Evolutionary conservation across 2,888 invertebrate species (phyloP), one percentile per base, ranked within the genome.

Genomic region (Perdita meconis): DNA sequence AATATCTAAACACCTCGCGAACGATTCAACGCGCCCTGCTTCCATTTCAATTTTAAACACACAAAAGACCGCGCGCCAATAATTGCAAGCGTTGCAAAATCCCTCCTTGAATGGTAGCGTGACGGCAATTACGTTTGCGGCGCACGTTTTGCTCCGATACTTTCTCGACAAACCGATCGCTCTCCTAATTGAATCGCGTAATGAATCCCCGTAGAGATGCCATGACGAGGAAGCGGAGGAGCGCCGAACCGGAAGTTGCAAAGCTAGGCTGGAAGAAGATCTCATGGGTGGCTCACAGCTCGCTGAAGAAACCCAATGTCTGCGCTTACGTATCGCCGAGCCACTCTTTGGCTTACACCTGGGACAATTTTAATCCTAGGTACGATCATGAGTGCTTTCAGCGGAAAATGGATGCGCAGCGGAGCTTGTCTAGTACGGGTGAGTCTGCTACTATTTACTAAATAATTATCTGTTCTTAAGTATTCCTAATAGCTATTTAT

Each of bases 191-290:
- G 51, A 51, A 40, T 68, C 24, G 44, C 34, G 40, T 19, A 8
- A n/a, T 42, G 50, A 59, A 1, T 40, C 19, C 5, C 12, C 30
- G 10, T 26, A 80, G 73, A 63, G 19, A 73, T 75, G 61, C 67
- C 63, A 87, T 82, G 86, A 72, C 63, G 60, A 76, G 81, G 36
- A 83, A 73, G 63, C 82, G 72, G 56, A 84, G 69, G 51, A 82
- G 78, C 64, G 64, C 67, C 26, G 65, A 70, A 34, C 16, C 57
- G 26, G 67, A 69, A 24, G 67, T 60, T 2, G 55, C 42, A 30
- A 30, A 30, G 8, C 19, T 2, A 1, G 34, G 19, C 13, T 70
- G 70, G 70, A 30, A 30, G 13, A 55, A 10, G 44, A 47, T 59
- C n/a, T 19, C 59, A 0, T 73, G 67, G 44, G 30, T 47, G 30